Conservation (phyloP, 2,797 vertebrate genomes). For the Petrocephalus sullivani region DNA sequence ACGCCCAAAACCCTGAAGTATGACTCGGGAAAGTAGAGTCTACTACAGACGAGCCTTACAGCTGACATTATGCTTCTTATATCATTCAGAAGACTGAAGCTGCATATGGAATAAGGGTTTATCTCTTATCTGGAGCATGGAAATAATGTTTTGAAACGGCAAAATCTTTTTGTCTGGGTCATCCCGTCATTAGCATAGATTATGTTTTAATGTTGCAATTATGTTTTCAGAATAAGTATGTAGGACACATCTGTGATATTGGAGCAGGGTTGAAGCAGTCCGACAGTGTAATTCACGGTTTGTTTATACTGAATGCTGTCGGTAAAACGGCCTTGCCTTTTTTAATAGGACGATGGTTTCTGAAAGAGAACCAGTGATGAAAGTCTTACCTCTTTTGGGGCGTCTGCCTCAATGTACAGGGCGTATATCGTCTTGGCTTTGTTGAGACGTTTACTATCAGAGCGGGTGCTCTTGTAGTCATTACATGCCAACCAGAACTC, state of each 20-base stretch:
- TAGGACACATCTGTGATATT: background rate
- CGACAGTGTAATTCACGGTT: background rate
- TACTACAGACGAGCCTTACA: background rate
- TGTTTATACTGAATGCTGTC: background rate
- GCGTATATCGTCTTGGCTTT: conserved; percentile 85
- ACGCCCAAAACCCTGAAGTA: too few species aligned
- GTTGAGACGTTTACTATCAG: conserved; percentile 64
- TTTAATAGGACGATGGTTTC: background rate
- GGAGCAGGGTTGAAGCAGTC: background rate
- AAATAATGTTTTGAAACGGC: background rate
- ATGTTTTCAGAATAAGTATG: background rate
- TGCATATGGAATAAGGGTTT: background rate
- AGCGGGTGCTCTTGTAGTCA: conserved; percentile 81
- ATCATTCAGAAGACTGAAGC: background rate
- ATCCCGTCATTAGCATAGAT: background rate
- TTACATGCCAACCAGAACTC: conserved; percentile 95
- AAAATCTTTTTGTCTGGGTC: background rate
- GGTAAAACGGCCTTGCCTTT: background rate
- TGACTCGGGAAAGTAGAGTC: background rate
- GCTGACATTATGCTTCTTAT: background rate
- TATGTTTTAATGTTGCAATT: background rate
- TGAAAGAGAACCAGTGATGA: background rate
- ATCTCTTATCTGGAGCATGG: background rate
- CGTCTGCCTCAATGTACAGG: conserved; percentile 76
- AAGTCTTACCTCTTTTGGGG: conserved; percentile 84